phyloP scores from a whole-genome alignment of 1,140 invertebrate genomes.

The Goniozus legneri region DNA sequence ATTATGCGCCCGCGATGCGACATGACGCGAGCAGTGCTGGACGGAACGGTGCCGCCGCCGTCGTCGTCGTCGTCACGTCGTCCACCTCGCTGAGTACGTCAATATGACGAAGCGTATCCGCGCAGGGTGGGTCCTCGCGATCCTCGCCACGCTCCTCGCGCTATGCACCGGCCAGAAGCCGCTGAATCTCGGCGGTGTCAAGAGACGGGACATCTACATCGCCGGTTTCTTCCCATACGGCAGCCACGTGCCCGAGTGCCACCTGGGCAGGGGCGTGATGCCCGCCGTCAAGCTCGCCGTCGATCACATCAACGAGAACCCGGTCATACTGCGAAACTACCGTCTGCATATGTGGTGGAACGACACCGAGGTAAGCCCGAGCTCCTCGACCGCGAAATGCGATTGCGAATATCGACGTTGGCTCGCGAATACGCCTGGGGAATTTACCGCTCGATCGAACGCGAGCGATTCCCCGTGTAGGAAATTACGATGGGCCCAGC shows the following conservation, averaged over 20 bases:
- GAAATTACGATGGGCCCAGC: too few relatives aligned
- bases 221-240: slow-evolving; percentile 89
- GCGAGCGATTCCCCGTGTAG: too few relatives aligned
- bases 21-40: background rate
- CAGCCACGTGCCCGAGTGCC: slow-evolving; percentile 63
- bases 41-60: too few relatives aligned
- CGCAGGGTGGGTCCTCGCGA: too few relatives aligned
- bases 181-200: slow-evolving; percentile 50
- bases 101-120: too few relatives aligned
- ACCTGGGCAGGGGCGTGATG: slow-evolving; percentile 82
- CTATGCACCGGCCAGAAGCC: slow-evolving; percentile 54
- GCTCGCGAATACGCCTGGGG: background rate
- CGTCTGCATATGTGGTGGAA: slow-evolving; percentile 92
- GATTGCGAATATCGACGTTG: background rate
- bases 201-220: slow-evolving; percentile 76
- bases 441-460: background rate
- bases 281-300: slow-evolving; percentile 88
- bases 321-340: slow-evolving; percentile 78
- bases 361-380: slow-evolving; percentile 80
- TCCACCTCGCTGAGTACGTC: too few relatives aligned
- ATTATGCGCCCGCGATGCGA: background rate
- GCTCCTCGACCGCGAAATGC: slow-evolving; percentile 1
- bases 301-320: slow-evolving; percentile 89
- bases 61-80: too few relatives aligned
- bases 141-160: slow-evolving; percentile 12